These are phyloP conservation scores for Pocillopora verrucosa DNA, from an alignment of 64 coral and sea anemone species.

Conservation along the genomic window DNA sequence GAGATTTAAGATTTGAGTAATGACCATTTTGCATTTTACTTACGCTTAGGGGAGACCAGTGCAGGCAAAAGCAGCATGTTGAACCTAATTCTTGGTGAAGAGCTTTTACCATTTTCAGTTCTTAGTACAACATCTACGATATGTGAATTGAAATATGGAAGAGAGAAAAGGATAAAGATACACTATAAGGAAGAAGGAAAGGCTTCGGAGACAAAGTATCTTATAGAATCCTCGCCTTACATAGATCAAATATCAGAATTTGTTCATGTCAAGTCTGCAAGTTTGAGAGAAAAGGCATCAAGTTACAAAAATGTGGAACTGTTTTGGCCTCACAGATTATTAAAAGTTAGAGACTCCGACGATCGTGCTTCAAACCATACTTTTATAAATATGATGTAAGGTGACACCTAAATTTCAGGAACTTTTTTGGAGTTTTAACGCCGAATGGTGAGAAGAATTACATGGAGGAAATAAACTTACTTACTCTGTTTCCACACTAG, in stretches of 20 bases:
- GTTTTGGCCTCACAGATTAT: slow-evolving; percentile 39
- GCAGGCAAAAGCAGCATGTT: slow-evolving; percentile 47
- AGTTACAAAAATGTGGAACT: slow-evolving; percentile 33
- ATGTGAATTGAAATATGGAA: slow-evolving; percentile 44
- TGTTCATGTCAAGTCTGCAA: slow-evolving; percentile 6
- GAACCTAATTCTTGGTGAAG: slow-evolving; percentile 39
- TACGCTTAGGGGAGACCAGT: slow-evolving; percentile 39
- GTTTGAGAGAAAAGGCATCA: background rate
- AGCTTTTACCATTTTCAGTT: slow-evolving; percentile 34
- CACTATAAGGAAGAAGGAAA: slow-evolving; percentile 39
- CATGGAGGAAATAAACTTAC: too few relatives aligned
- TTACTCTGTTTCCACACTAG: background rate
- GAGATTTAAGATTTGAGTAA: too few relatives aligned
- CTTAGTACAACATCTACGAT: slow-evolving; percentile 40
- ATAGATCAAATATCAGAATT: slow-evolving; percentile 13
- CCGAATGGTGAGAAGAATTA: too few relatives aligned
- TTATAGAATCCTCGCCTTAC: background rate
- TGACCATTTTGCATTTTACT: background rate
- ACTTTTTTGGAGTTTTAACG: too few relatives aligned
- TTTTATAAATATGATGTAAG: too few relatives aligned
- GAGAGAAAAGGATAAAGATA: background rate
- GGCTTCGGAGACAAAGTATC: background rate
- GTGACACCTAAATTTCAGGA: too few relatives aligned
- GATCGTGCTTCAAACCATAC: background rate
- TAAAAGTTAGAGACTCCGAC: background rate